phyloP scores from a whole-genome alignment of 2,888 invertebrate species.

The Eilema sororculum region DNA sequence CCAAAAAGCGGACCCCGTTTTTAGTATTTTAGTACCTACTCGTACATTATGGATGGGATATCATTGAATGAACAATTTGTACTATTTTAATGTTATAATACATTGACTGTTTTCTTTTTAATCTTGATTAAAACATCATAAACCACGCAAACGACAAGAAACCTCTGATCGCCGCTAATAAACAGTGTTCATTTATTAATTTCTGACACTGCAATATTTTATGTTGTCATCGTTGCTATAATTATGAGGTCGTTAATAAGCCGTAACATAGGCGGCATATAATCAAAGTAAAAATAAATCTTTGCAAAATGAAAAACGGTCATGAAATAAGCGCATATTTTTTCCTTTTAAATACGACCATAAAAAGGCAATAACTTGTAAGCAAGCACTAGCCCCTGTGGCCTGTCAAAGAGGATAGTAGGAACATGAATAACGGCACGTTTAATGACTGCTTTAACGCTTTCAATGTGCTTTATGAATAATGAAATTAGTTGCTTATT shows the following conservation, averaged over 20 bases:
- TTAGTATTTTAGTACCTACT: neutral
- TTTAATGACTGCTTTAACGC: conserved; percentile 86
- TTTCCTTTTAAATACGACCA: conserved; percentile 78
- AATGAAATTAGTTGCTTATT: conserved; percentile 86
- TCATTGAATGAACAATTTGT: neutral
- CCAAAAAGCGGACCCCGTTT: too few relatives aligned
- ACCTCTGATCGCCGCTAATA: conserved; percentile 34
- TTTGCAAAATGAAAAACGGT: conserved; percentile 78
- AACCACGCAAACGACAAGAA: conserved; percentile 9
- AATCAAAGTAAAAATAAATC: conserved; percentile 84
- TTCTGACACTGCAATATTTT: conserved; percentile 69
- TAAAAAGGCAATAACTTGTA: conserved; percentile 82
- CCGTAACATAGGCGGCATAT: conserved; percentile 78
- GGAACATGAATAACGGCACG: conserved; percentile 79
- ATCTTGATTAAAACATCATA: conserved; percentile 15
- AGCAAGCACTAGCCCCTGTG: conserved; percentile 75
- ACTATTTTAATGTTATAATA: neutral
- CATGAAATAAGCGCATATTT: conserved; percentile 82
- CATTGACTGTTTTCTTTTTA: neutral
- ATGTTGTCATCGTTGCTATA: conserved; percentile 75
- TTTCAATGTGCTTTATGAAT: conserved; percentile 87
- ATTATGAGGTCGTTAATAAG: conserved; percentile 82
- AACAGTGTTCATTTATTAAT: conserved; percentile 67
- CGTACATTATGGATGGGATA: neutral
- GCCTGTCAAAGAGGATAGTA: conserved; percentile 83